Base-by-base conservation (phyloP, 2,113 vertebrate genomes). In the Prietella phreatophila region DNA sequence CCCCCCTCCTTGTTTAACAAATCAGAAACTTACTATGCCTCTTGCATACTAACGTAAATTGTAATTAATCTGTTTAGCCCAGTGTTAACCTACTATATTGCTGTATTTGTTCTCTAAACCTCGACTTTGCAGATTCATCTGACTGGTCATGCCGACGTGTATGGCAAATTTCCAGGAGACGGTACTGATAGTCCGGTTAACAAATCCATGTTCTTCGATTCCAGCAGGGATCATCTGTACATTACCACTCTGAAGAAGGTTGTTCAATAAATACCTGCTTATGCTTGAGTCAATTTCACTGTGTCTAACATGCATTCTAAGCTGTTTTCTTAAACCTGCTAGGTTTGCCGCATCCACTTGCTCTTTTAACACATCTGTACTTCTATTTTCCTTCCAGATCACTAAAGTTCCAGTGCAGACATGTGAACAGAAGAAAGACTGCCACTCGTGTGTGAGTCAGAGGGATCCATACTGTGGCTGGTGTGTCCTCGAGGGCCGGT, bases 391-490 rank as follows among this genome's bases (percentile, higher is more conserved):
- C 17, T 39, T 76, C 2, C 87, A 95, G 95, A 94, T 95, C 90
- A 93, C 91, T 27, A 97, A 93, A 58, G 91, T 98, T 0, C 96
- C 97, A 0, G 97, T 99, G 60, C 97, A 99, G 93, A 93, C 96
- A 55, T 99, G 98, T 89, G 89, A 93, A 53, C 94, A 91, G n/a
- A 95, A 96, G 84, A 90, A 60, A 0, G 94, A 94, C 93, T 99
- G 98, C 27, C 88, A 91, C 0, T 95, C 95, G 79, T 99, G 98
- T 65, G 88, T 94, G 1, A 82, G 93, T 0, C 95, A 96, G 0
- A 94, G 92, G 90, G 98, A 99, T 82, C 98, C 97, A 0, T 99
- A 98, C 94, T 99, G 98, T 0, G 98, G 98, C 92, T 99, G 98
- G 98, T 99, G 98, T 9, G 97, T 97, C 11, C 85, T 95, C 27